A percentile compares a stretch with the other conserved stretches of the same genome.
phyloP scores from a whole-genome alignment of 1,140 invertebrate genomes.

The Caenorhabditis elegans region WBcel235 BX284606.5:5831001-5831500 shows the following conservation, averaged over 20 bases:
- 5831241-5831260: neutral
- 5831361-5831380: conserved; percentile 6
- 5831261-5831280: neutral
- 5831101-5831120: too few relatives aligned
- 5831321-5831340: neutral
- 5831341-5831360: neutral
- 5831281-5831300: too few relatives aligned
- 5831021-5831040: too few relatives aligned
- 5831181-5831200: neutral
- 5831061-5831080: too few relatives aligned
- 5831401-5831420: conserved; percentile 23
- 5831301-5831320: neutral
- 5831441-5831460: neutral
- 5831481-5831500: neutral
- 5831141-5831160: too few relatives aligned
- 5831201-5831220: conserved; percentile 6
- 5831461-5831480: too few relatives aligned
- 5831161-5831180: neutral
- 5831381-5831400: conserved; percentile 3
- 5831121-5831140: too few relatives aligned
- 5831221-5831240: neutral
- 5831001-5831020: too few relatives aligned
- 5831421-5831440: neutral
- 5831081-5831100: too few relatives aligned
- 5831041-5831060: too few relatives aligned